These are phyloP conservation scores for Galeopsomyia nigrocyanea DNA, from an alignment of 2,888 invertebrate genomes.

Conservation along the genomic window DNA sequence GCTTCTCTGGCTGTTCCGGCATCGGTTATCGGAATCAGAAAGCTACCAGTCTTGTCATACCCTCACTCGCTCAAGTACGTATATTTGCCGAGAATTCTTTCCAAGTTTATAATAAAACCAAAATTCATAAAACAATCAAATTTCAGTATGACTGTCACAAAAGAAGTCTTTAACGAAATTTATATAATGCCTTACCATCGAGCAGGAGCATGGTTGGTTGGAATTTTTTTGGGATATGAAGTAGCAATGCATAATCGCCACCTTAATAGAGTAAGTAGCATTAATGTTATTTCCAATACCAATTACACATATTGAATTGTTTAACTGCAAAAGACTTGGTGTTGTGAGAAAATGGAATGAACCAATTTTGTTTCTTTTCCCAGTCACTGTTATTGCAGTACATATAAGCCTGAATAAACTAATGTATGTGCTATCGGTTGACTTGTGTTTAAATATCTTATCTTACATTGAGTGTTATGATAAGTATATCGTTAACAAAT, in stretches of 20 bases:
- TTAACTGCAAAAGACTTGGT: too few relatives aligned
- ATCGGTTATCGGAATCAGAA: constrained; percentile 63
- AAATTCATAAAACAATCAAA: constrained; percentile 6
- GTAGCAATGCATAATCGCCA: background rate
- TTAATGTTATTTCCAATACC: too few relatives aligned
- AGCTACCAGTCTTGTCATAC: constrained; percentile 64
- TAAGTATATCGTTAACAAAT: too few relatives aligned
- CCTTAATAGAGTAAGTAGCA: too few relatives aligned
- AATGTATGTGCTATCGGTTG: too few relatives aligned
- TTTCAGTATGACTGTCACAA: background rate
- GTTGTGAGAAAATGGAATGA: too few relatives aligned
- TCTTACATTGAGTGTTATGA: too few relatives aligned
- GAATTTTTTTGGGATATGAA: constrained; percentile 48
- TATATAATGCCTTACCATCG: constrained; percentile 46
- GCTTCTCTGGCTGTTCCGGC: constrained; percentile 60
- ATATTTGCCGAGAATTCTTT: background rate
- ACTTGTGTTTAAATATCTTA: too few relatives aligned
- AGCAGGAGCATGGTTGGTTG: constrained; percentile 49
- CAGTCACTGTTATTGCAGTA: too few relatives aligned
- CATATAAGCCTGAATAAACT: too few relatives aligned
- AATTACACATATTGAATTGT: too few relatives aligned
- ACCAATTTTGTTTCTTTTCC: too few relatives aligned
- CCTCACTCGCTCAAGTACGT: constrained; percentile 66
- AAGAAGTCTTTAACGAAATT: constrained; percentile 27
- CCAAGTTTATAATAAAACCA: background rate